phyloP scores from a whole-genome alignment of 2,888 invertebrate species.

The Urechis unicinctus region DNA sequence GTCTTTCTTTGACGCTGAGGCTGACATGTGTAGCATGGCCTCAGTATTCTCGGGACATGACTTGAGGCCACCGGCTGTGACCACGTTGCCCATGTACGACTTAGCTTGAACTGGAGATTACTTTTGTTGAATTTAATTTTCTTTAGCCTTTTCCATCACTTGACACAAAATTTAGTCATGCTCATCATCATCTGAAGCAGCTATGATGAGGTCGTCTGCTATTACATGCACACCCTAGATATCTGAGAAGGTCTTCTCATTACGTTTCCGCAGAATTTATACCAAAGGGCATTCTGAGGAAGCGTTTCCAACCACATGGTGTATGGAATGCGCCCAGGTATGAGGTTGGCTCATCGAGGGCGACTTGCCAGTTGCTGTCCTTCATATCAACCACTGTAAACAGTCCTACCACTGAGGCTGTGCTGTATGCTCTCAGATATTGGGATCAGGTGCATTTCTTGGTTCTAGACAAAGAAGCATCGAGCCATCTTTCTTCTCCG shows the following conservation, averaged over 20 bases:
- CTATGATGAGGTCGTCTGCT: slow-evolving; percentile 19
- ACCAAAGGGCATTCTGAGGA: slow-evolving; percentile 19
- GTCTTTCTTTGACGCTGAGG: too few species aligned
- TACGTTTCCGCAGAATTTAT: slow-evolving; percentile 18
- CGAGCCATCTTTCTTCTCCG: slow-evolving; percentile 15
- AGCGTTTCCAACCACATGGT: slow-evolving; percentile 17
- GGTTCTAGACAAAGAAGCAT: slow-evolving; percentile 16
- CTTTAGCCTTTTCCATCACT: slow-evolving; percentile 15
- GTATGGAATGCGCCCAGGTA: slow-evolving; percentile 21
- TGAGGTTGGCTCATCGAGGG: slow-evolving; percentile 16
- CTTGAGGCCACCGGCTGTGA: too few species aligned
- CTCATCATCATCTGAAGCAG: slow-evolving; percentile 15
- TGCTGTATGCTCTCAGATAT: too few species aligned
- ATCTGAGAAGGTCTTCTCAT: slow-evolving; percentile 13
- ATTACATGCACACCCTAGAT: slow-evolving; percentile 14
- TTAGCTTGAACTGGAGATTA: too few species aligned
- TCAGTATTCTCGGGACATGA: too few species aligned
- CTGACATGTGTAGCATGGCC: too few species aligned
- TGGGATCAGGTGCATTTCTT: too few species aligned
- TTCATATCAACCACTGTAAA: slow-evolving; percentile 19
- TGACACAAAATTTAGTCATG: slow-evolving; percentile 17
- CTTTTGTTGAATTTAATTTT: slow-evolving; percentile 15
- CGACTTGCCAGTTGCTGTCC: slow-evolving; percentile 22
- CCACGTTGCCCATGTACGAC: too few species aligned
- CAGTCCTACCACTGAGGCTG: too few species aligned